Conservation (phyloP, 2,888 invertebrate genomes). For the Penaeus monodon region DNA sequence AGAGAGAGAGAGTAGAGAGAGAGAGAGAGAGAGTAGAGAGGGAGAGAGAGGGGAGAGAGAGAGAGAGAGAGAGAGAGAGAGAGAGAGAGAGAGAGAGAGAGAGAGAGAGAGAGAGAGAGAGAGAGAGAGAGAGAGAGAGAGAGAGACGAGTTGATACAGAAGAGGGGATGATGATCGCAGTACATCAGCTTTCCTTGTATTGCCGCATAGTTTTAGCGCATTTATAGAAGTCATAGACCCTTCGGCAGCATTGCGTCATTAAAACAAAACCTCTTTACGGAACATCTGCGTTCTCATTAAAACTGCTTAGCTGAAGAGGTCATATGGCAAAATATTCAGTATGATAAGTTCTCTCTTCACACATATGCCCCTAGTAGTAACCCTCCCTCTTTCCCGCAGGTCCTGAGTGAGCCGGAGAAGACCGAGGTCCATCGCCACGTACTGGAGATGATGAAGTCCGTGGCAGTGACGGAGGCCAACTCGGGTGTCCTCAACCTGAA, state of each 20-base stretch:
- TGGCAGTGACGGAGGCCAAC: conserved; percentile 64
- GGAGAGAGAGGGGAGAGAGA: not conserved
- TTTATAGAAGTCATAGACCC: too few relatives aligned
- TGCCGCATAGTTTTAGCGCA: too few relatives aligned
- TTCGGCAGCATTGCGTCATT: too few relatives aligned
- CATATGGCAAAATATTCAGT: too few relatives aligned
- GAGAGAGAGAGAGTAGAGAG: not conserved
- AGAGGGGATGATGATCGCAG: too few relatives aligned
- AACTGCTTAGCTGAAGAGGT: too few relatives aligned
- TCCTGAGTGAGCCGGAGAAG: conserved; percentile 62
- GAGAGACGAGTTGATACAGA: not conserved
- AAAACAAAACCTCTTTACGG: too few relatives aligned
- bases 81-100: not conserved
- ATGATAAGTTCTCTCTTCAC: too few relatives aligned
- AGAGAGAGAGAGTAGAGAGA: not conserved
- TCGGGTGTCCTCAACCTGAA: conserved; percentile 64
- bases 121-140: conserved; percentile 6
- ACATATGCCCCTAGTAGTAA: too few relatives aligned
- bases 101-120: conserved; percentile 11
- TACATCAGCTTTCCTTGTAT: too few relatives aligned
- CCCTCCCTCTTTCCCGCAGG: conserved; percentile 27
- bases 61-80: not conserved
- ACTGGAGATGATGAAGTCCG: conserved; percentile 65
- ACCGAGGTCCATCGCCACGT: conserved; percentile 64
- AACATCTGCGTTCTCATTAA: too few relatives aligned